Evolutionary conservation across 2,888 invertebrate genomes (phyloP), one percentile per base, ranked within the genome.

Genomic region (Arctia plantaginis): DNA sequence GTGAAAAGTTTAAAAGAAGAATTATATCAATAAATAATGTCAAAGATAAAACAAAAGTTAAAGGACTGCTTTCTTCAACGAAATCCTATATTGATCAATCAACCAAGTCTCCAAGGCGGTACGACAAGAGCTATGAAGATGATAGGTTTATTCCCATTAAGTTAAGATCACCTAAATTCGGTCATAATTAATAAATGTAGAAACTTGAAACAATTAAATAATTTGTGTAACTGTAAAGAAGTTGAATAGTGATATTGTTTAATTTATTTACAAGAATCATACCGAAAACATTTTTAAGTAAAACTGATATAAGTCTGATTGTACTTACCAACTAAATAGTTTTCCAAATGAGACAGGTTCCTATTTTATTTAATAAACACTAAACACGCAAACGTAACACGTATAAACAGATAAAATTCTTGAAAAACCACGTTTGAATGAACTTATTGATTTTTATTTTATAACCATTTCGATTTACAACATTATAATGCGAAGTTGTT

Each of bases 141-240:
- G 88, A 91, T 76, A 83, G 82, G 74, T 91, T 89, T 83, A 80
- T 94, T 82, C 90, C 91, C 39, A 87, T 93, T 72, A 86, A 85
- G 82, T 76, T 88, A 77, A 90, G 87, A 70, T 81, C 86, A 72
- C 76, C 79, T 73, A 80, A 82, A n/a, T n/a, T n/a, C n/a, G n/a
- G n/a, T n/a, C n/a, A n/a, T n/a, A 80, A 35, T 66, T 76, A 30
- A 69, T 35, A 18, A 70, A 69, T 55, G 41, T 20, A 47, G 20
- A 30, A 18, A 20, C 23, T 55, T 15, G n/a, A 51, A 44, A 12
- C 41, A 41, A 44, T 27, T 41, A 69, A 59, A 59, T 30, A 20
- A 47, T 12, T 67, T 13, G 23, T 18, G 15, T 12, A 30, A 10
- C 15, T 20, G 30, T 30, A 12, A 30, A 27, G 3, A 13, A 1